Base-by-base conservation (phyloP, 2,888 invertebrate species). In the Odontothrips loti region DNA sequence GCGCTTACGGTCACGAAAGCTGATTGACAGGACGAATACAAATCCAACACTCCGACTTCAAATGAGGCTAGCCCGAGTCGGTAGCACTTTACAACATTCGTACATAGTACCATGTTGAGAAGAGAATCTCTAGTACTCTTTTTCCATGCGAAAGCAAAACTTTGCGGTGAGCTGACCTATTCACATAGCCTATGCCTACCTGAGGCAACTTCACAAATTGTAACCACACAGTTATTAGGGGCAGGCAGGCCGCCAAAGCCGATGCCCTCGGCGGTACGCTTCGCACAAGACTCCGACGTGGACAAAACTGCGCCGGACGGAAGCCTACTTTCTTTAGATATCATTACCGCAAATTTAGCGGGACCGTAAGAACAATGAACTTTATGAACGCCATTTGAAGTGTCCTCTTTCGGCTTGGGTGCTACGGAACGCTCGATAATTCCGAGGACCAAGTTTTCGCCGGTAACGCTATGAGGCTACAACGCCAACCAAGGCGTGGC, bases 361-460 rank as follows among this genome's bases (percentile, higher is more conserved):
- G 68, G 68, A 75, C 68, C 68, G 85, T 85, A 87, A 87, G 89
- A 89, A 89, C 89, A 89, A 89, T 89, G 89, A 89, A 89, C 89
- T 88, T 89, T 86, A 86, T 87, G 88, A 88, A 89, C 89, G 89
- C 89, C 89, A 89, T 89, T 89, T 87, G 87, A 87, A 87, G 88
- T 88, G 87, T 88, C 88, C 88, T 87, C 85, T 86, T 86, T 85
- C 87, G 87, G 88, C 88, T 88, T 88, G 87, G 87, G 87, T 86
- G 87, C 86, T 86, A 85, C 83, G 84, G 85, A 86, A 85, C 86
- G 86, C 86, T 87, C 86, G 86, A 88, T 88, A 88, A 85, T 85
- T 84, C 83, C 84, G 83, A 82, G 82, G 81, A 82, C 82, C 81
- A 80, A 80, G 82, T 81, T 81, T 80, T 81, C 81, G 48, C 82